These are phyloP conservation scores for Hemibagrus guttatus DNA, from an alignment of 2,797 vertebrate species.

Conservation along the genomic window DNA sequence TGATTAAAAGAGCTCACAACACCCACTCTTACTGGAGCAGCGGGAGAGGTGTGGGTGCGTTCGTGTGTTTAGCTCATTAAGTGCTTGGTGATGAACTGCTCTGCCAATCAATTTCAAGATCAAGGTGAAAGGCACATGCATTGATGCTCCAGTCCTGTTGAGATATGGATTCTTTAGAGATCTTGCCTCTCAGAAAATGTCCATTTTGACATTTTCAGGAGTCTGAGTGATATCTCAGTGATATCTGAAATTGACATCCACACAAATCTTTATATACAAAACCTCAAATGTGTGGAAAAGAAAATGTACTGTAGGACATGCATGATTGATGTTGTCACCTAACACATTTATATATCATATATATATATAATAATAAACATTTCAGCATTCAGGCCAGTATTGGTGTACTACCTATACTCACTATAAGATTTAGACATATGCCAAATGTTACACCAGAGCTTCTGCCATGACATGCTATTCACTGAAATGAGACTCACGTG, in stretches of 20 bases:
- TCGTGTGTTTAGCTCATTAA: slow-evolving; percentile 41
- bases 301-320: too few species aligned
- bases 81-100: slow-evolving; percentile 17
- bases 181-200: background rate
- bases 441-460: background rate
- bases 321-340: background rate
- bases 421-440: background rate
- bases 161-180: background rate
- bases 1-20: slow-evolving; percentile 55
- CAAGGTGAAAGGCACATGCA: slow-evolving; percentile 17
- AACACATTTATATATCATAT: background rate
- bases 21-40: slow-evolving; percentile 39
- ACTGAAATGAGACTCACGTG: background rate
- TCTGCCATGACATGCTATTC: background rate
- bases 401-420: background rate
- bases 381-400: background rate
- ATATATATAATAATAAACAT: background rate
- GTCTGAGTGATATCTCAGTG: background rate
- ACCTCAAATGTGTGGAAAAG: background rate
- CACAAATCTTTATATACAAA: background rate
- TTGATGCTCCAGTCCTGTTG: background rate
- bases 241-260: background rate
- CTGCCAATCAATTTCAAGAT: slow-evolving; percentile 29
- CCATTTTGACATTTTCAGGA: background rate
- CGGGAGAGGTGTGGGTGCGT: slow-evolving; percentile 8